Base-by-base conservation (phyloP, 2,888 invertebrate genomes). In the Blastobasis adustella region DNA sequence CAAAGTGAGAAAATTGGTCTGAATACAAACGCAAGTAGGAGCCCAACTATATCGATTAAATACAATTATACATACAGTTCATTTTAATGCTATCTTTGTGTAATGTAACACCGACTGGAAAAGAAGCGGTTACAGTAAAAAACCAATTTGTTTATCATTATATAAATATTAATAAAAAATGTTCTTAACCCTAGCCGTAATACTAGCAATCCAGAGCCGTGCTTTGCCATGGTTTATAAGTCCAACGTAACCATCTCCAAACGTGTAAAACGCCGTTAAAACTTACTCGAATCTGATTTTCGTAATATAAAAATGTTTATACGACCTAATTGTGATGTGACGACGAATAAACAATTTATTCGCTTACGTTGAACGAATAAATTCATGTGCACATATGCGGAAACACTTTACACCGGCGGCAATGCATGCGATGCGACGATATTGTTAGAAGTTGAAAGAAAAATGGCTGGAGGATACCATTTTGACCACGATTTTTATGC, bases 1-100 rank as follows among this genome's bases (percentile, higher is more conserved):
- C 23, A 80, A 82, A 81, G 74, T 81, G 82, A 79, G 79, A 80
- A 81, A 84, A 83, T 86, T 86, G 86, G 86, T 87, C 87, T 79
- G 79, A 82, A 79, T 76, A 73, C 68, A 79, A 77, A 73, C 68
- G 79, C 58, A 66, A 75, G 73, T 58, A 66, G 70, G 79, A 78
- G 69, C 67, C 65, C 66, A 10, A 73, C 63, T 66, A 76, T 79
- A 77, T 70, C 65, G 67, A 69, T 74, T 73, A 79, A 43, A 49
- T 43, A 49, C 49, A 75, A 76, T 67, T 61, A 74, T 76, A 77
- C 67, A 76, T 76, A 76, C 64, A 58, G 9, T 23, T 44, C 38
- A 63, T 59, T 60, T 62, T 69, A 71, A 71, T 68, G 66, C 67
- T 74, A 75, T 73, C 68, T 73, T 67, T 70, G 69, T 74, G 73